Evolutionary conservation across 2,113 vertebrate species (phyloP).

Genomic region (Stigmatopora nigra): DNA sequence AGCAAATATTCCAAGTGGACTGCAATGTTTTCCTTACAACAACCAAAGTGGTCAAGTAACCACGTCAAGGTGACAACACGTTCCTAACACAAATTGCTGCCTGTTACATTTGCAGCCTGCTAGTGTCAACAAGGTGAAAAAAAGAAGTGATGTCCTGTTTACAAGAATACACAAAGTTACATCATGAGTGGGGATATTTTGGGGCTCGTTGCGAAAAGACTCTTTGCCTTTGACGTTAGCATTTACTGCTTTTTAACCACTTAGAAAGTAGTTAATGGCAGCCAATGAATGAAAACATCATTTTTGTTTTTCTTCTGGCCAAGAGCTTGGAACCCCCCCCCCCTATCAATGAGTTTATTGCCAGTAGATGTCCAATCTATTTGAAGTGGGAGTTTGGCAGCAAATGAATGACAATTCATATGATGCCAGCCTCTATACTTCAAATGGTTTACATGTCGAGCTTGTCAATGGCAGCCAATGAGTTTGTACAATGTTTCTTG

Average conservation of each 20-base stretch:
- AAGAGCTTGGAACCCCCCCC: too few species aligned
- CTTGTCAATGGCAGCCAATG: too few species aligned
- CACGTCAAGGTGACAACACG: slow-evolving; percentile 12
- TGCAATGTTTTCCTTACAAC: slow-evolving; percentile 12
- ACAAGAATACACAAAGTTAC: slow-evolving; percentile 37
- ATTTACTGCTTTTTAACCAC: slow-evolving; percentile 9
- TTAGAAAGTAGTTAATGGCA: too few species aligned
- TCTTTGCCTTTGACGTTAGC: slow-evolving; percentile 49
- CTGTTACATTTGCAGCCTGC: slow-evolving; percentile 10
- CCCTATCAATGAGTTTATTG: too few species aligned
- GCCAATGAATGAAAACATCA: too few species aligned
- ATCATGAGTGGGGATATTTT: slow-evolving; percentile 20
- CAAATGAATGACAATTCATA: too few species aligned
- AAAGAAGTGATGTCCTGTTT: slow-evolving; percentile 38
- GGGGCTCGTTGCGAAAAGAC: slow-evolving; percentile 18
- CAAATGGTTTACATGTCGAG: too few species aligned
- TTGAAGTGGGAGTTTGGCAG: too few species aligned
- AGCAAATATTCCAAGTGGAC: neutral
- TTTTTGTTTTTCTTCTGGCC: too few species aligned
- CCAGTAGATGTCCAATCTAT: too few species aligned
- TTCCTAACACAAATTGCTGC: neutral
- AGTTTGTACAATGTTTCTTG: neutral
- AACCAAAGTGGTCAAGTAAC: slow-evolving; percentile 27
- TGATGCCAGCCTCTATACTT: too few species aligned
- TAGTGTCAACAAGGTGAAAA: neutral